Percentiles rank a stretch among this genome's conserved stretches.
phyloP scores from a whole-genome alignment of 2,113 vertebrate species.

The Riparia riparia region DNA sequence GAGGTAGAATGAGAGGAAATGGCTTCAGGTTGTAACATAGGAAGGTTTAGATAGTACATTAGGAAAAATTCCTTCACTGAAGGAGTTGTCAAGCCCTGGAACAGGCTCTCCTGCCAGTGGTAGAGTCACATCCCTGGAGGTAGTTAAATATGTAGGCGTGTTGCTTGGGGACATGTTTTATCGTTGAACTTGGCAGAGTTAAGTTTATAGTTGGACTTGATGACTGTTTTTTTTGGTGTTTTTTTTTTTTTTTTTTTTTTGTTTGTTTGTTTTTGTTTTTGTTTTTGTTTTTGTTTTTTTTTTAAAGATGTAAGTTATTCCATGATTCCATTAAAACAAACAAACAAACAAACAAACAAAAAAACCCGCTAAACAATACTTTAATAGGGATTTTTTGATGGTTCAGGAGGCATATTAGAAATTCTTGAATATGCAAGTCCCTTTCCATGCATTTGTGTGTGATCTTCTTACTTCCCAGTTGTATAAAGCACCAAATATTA shows the following conservation, averaged over 20 bases:
- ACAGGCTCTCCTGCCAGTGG: fast-evolving
- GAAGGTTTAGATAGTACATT: background rate
- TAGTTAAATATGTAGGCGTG: fast-evolving
- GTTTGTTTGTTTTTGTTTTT: no score
- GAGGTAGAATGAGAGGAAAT: background rate
- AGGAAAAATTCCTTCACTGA: background rate
- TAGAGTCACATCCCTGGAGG: background rate
- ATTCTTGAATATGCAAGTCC: background rate
- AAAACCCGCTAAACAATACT: fast-evolving
- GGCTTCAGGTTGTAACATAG: background rate
- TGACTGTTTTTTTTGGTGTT: background rate
- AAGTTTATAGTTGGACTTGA: fast-evolving
- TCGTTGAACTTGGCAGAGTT: background rate
- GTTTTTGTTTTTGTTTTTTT: background rate
- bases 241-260: no score
- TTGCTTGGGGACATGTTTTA: fast-evolving
- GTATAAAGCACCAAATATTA: background rate
- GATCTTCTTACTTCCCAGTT: background rate
- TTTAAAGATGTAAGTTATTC: background rate
- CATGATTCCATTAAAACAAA: background rate
- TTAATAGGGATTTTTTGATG: fast-evolving
- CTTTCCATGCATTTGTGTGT: background rate
- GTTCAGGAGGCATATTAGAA: background rate
- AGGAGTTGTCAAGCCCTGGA: background rate
- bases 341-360: no score